Evolutionary conservation across 2,113 vertebrate species (phyloP), one percentile per base, ranked within the genome.

Genomic region (Bufo gargarizans): DNA sequence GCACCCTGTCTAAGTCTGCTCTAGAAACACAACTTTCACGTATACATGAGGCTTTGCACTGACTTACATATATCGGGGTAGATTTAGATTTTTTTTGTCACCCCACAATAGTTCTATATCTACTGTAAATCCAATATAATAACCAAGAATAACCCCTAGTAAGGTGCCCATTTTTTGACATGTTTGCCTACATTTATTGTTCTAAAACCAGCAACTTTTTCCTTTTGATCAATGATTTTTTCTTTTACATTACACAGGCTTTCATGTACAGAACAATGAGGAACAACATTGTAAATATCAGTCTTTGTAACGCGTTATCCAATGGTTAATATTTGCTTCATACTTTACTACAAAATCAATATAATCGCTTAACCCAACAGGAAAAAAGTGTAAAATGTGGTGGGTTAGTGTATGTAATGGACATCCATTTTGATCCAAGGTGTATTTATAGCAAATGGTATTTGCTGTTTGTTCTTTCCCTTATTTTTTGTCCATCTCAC

Each of bases 201-300:
- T 49, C 17, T 20, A 19, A 77, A 22, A 56, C 77, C 49, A 53
- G 49, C 16, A n/a, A n/a, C 49, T 20, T 77, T 19, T 22, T 22
- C 56, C 16, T 56, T 59, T 61, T 17, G 33, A 81, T 81, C 22
- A 45, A 79, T 79, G 2, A 0, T 22, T 9, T 16, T 7, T 22
- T n/a, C 19, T 58, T 58, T 58, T 10, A 58, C 11, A 58, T 12
- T 58, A 58, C 22, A 7, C 8, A 43, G 33, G 6, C 22, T 47
- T 61, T 82, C 14, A 82, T 63, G 59, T 47, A n/a, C 17, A 47
- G 45, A 59, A 61, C 58, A 82, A 79, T 33, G 76, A 79, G 45
- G 43, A 45, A 47, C 80, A 63, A 82, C 17, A 49, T 5, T 49
- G 80, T 82, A 59, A 82, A 82, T 61, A 61, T 12, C 43, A 47